Evolutionary conservation across 2,888 invertebrate species (phyloP).

Genomic region (Tetanocera ferruginea): DNA sequence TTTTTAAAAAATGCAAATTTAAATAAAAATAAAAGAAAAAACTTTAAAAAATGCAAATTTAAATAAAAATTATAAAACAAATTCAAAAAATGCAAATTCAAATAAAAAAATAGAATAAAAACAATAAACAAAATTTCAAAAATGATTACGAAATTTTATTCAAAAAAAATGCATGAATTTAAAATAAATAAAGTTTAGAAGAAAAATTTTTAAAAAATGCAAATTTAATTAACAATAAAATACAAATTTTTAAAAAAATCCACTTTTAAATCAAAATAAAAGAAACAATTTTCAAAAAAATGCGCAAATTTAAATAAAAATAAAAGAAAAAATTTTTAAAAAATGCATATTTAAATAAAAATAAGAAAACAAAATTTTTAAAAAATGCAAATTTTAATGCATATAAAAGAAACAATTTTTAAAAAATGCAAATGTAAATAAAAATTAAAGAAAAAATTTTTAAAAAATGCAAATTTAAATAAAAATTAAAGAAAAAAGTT

Average conservation of each 20-base stretch:
- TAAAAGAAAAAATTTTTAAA: background rate
- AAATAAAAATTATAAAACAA: background rate
- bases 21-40: background rate
- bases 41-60: background rate
- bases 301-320: background rate
- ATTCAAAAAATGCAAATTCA: background rate
- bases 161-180: no score
- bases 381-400: background rate
- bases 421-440: background rate
- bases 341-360: background rate
- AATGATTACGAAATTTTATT: background rate
- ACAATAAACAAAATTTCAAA: background rate
- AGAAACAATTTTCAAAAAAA: background rate
- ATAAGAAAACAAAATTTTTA: background rate
- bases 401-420: background rate
- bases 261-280: no score
- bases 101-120: background rate
- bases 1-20: background rate
- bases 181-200: background rate
- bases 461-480: background rate
- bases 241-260: no score
- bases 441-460: background rate
- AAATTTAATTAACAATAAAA: background rate
- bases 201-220: background rate
- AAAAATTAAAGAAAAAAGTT: background rate